These are phyloP conservation scores for Cataglyphis altisquamis DNA, from an alignment of 2,888 invertebrate species.

Conservation along the genomic window DNA sequence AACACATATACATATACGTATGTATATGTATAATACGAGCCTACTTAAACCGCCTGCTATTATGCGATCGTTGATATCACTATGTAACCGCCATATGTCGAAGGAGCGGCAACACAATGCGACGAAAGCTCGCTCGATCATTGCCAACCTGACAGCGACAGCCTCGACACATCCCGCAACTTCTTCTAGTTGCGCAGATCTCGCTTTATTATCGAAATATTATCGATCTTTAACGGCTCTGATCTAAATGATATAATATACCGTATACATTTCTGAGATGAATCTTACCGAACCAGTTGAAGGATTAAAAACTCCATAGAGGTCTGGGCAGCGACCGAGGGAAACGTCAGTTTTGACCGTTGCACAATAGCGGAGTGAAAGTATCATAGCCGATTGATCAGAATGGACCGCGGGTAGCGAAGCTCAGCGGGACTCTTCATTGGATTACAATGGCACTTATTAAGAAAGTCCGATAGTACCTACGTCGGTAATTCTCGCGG, in stretches of 20 bases:
- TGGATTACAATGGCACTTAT: slow-evolving; percentile 38
- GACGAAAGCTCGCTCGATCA: slow-evolving; percentile 37
- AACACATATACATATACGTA: neutral
- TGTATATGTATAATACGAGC: neutral
- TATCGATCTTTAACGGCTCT: neutral
- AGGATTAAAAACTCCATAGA: slow-evolving; percentile 1
- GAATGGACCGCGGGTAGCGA: slow-evolving; percentile 1
- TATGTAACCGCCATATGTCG: slow-evolving; percentile 32
- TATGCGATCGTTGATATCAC: slow-evolving; percentile 43
- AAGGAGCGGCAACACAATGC: slow-evolving; percentile 28
- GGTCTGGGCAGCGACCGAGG: neutral
- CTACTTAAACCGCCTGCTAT: slow-evolving; percentile 6
- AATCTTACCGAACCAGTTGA: slow-evolving; percentile 39
- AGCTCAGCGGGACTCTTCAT: slow-evolving; percentile 25
- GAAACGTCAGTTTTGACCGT: slow-evolving; percentile 43
- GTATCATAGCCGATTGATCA: slow-evolving; percentile 37
- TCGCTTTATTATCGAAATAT: neutral
- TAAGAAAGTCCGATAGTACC: slow-evolving; percentile 30
- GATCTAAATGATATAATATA: neutral
- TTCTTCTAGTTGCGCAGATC: neutral
- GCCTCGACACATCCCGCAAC: neutral
- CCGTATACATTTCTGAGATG: neutral
- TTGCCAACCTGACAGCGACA: slow-evolving; percentile 41
- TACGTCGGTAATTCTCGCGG: slow-evolving; percentile 1
- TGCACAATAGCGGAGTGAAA: slow-evolving; percentile 37